Evolutionary conservation across 2,888 invertebrate species (phyloP), one percentile per base, ranked within the genome.

Genomic region (Ochropacha duplaris): DNA sequence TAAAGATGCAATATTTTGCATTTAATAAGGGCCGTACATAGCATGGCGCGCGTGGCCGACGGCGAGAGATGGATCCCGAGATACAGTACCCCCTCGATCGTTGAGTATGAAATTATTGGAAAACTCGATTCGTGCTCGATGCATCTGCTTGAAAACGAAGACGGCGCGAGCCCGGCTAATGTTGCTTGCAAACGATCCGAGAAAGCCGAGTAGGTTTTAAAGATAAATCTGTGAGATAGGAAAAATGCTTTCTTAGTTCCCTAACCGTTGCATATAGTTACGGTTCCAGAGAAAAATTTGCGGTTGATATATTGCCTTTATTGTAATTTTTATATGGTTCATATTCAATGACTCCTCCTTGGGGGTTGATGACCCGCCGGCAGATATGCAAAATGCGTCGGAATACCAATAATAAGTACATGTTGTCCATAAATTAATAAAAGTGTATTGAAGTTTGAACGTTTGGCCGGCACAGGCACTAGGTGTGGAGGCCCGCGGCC

Each of bases 61-160:
- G 90, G 91, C 88, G 69, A 82, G 80, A 88, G 89, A 90, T 90
- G 85, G 74, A 81, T 76, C 69, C 69, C 54, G 55, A 72, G 89
- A 91, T 90, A 89, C 83, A 59, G 70, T 68, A 75, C 69, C 77
- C 69, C 77, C 73, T 79, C 86, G 87, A 87, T 88, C 86, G 82
- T 81, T 72, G 78, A 76, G 84, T 89, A 89, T 88, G 89, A 88
- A 91, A 91, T 92, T 92, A 91, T 92, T 90, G 89, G 89, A 84
- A 86, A 87, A 88, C 81, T 84, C 81, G 83, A 79, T 87, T 90
- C 90, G 90, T 89, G 91, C 86, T 72, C 87, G 90, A 89, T 90
- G 85, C 86, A 90, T 89, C 90, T 87, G 86, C 83, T 72, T 72
- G 60, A 65, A 57, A 57, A 44, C 44, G 73, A 71, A 71, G 74